Base-by-base conservation (phyloP, 2,797 vertebrate genomes). In the Benthosema pterotum region DNA sequence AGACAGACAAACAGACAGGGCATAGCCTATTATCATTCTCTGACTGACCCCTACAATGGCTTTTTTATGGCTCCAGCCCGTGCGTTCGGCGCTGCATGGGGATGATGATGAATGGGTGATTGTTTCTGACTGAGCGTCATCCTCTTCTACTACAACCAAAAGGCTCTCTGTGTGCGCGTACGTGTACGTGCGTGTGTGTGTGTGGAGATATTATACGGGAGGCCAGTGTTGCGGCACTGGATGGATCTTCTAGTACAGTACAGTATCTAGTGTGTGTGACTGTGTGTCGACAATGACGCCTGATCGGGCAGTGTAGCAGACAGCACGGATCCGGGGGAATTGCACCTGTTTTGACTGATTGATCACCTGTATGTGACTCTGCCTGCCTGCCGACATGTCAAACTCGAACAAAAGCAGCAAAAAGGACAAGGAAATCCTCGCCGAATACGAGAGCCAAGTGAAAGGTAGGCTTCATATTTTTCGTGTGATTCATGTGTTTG, bases 341-440 rank as follows among this genome's bases (percentile, higher is more conserved):
- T 68, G 58, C 56, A 77, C 75, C 72, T 84, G 48, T 50, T 51
- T 14, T 53, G 63, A 25, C 22, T 25, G 48, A 49, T 49, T 51
- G 5, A 16, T 66, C 78, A 69, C 72, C 76, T 65, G 18, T 69
- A 12, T 57, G 57, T 43, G n/a, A n/a, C 3, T 25, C 3, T 25
- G 22, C 22, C n/a, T n/a, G 77, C 59, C 25, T 25, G 5, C 28
- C 85, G 93, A 88, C 85, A 97, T 97, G 95, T 96, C 95, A 84
- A 94, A 94, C 75, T 93, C 94, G 11, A 93, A 88, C 92, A 93
- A 92, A 87, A 95, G 92, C 93, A 95, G 92, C 93, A 97, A 96
- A 83, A 97, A 97, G 91, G 96, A 97, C 94, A 97, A 97, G 95
- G 96, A 97, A 83, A 97, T 97, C 82, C 94, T 97, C 57, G 95